phyloP scores from a whole-genome alignment of 1,140 invertebrate species.

The Listronotus bonariensis region DNA sequence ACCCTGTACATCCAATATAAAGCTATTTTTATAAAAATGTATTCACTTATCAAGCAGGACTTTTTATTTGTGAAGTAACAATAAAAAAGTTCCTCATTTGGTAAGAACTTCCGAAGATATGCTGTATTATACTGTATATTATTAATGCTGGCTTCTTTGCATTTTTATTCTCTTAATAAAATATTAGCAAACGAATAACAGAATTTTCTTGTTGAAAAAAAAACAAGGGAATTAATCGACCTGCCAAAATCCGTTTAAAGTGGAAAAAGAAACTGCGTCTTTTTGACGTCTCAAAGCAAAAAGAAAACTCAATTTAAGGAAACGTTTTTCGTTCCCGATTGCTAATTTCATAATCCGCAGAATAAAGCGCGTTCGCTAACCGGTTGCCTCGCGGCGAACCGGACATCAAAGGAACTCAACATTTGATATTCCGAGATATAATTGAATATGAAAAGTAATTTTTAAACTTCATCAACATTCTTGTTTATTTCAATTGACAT shows the following conservation, averaged over 20 bases:
- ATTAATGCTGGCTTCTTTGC: too few species aligned
- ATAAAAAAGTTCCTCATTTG: too few species aligned
- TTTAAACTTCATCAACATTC: constrained; percentile 39
- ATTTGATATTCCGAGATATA: constrained; percentile 40
- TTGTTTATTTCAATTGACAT: constrained; percentile 37
- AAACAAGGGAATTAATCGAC: neutral
- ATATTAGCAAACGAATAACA: too few species aligned
- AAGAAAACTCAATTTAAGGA: constrained; percentile 30
- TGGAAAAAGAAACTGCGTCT: neutral
- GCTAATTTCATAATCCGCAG: constrained; percentile 28
- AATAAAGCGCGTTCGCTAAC: constrained; percentile 31
- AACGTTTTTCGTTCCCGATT: constrained; percentile 30
- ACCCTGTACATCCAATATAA: too few species aligned
- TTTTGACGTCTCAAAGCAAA: constrained; percentile 8
- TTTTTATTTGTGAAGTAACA: too few species aligned
- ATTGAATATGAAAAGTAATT: constrained; percentile 41
- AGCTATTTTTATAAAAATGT: too few species aligned
- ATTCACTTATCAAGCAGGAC: too few species aligned
- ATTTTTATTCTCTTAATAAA: too few species aligned
- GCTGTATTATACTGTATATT: too few species aligned
- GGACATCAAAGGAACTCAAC: constrained; percentile 35
- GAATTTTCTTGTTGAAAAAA: too few species aligned
- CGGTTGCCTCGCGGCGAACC: constrained; percentile 13
- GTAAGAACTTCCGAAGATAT: too few species aligned
- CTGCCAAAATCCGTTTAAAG: neutral